Evolutionary conservation across 2,113 vertebrate species (phyloP), one percentile per base, ranked within the genome.

Genomic region (Xenopus laevis): DNA sequence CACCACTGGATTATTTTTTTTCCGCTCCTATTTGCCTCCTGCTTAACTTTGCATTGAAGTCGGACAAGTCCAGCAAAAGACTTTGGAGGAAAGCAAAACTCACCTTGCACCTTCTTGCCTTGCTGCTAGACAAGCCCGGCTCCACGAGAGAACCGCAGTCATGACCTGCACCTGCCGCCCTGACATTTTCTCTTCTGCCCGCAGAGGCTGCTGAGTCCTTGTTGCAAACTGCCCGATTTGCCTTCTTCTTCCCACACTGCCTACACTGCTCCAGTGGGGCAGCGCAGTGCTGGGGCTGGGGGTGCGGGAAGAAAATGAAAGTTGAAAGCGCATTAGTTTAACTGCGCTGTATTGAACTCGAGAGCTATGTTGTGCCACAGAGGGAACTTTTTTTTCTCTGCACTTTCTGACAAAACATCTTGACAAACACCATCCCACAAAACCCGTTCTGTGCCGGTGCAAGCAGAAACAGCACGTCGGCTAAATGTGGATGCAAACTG

Each of bases 41-140:
- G 74, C 61, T 59, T 81, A 86, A 88, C 89, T 88, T 85, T 78
- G 82, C 84, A 74, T 80, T 84, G 81, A 89, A 90, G 87, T 90
- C 88, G 83, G 75, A 78, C 79, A 87, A 88, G 84, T 90, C 87
- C 87, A 84, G 57, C 77, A 82, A 77, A 47, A 78, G 81, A 83
- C 82, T 83, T 79, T 74, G 71, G 73, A 71, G 71, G 71, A 60
- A 70, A 33, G 40, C 40, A 65, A n/a, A 74, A 79, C 66, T 79
- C 71, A n/a, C 72, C 46, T 71, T 71, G 68, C 7, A 77, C 71
- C 46, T 67, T 50, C 79, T 72, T 71, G 80, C 80, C 78, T 79
- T 59, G 71, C 81, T 30, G 21, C 62, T 2, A 4, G 2, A 17
- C 44, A 47, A 65, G 58, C 60, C 57, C 66, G 17, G 52, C 12